Evolutionary conservation across 2,888 invertebrate genomes (phyloP).

Genomic region (Oligia fasciuncula): DNA sequence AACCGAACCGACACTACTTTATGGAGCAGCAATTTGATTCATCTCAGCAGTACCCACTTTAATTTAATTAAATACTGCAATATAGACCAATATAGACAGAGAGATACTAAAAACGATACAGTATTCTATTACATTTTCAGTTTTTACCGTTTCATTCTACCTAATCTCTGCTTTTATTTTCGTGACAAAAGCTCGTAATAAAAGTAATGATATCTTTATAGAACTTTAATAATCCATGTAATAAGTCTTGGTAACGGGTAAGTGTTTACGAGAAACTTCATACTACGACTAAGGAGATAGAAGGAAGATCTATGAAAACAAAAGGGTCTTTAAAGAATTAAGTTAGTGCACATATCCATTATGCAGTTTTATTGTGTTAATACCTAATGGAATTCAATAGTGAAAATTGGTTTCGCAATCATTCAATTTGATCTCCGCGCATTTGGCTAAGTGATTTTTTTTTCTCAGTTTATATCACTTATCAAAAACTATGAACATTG

Average conservation of each 20-base stretch:
- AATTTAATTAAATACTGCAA: conserved; percentile 42
- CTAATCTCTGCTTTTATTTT: conserved; percentile 14
- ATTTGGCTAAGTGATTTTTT: background rate
- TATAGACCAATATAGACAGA: background rate
- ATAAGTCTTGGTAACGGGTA: conserved; percentile 27
- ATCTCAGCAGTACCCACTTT: conserved; percentile 32
- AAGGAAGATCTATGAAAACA: conserved; percentile 6
- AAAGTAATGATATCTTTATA: conserved; percentile 25
- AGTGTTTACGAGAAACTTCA: conserved; percentile 14
- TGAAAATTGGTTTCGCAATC: background rate
- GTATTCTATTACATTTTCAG: background rate
- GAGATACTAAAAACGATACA: background rate
- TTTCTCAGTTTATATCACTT: background rate
- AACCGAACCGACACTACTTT: conserved; percentile 17
- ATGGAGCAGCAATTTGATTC: conserved; percentile 34
- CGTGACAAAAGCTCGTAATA: conserved; percentile 20
- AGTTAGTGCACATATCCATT: background rate
- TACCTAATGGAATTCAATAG: background rate
- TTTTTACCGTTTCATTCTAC: conserved; percentile 15
- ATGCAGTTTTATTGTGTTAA: conserved; percentile 1
- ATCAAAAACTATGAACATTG: background rate
- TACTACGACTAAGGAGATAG: background rate
- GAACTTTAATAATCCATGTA: conserved; percentile 39
- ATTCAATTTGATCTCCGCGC: too few species aligned
- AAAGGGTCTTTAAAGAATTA: background rate